Evolutionary conservation across 2,888 invertebrate species (phyloP).

Genomic region (Augochlorella aurata): DNA sequence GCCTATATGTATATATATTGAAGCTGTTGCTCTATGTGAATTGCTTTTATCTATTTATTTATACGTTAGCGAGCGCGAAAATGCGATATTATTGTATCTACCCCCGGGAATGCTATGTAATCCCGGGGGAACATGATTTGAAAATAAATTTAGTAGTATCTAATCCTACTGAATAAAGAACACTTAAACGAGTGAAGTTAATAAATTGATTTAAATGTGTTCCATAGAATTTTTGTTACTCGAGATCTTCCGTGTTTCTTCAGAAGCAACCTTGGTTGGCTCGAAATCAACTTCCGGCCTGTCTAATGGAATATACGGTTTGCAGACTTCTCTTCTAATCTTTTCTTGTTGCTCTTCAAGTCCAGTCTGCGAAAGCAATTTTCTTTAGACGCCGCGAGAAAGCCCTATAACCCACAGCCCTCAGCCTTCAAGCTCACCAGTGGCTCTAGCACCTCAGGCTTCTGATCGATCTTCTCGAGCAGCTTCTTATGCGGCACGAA

Average conservation of each 20-base stretch:
- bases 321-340: constrained; percentile 78
- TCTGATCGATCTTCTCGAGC: constrained; percentile 85
- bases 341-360: constrained; percentile 83
- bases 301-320: constrained; percentile 50
- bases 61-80: too few species aligned
- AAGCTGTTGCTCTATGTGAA: too few species aligned
- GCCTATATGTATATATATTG: too few species aligned
- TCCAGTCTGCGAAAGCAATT: constrained; percentile 82
- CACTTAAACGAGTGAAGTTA: not conserved
- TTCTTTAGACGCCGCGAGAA: not conserved
- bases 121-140: too few species aligned
- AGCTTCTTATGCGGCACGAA: constrained; percentile 86
- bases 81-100: too few species aligned
- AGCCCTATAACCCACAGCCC: not conserved
- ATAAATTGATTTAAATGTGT: not conserved
- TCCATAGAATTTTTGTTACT: not conserved
- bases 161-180: not conserved
- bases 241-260: not conserved
- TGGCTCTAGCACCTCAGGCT: constrained; percentile 84
- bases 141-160: too few species aligned
- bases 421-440: constrained; percentile 81
- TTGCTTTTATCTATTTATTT: too few species aligned
- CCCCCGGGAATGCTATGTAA: too few species aligned
- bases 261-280: not conserved
- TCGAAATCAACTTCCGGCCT: constrained; percentile 9